Evolutionary conservation across 2,888 invertebrate genomes (phyloP).

Genomic region (Stenurella melanura): DNA sequence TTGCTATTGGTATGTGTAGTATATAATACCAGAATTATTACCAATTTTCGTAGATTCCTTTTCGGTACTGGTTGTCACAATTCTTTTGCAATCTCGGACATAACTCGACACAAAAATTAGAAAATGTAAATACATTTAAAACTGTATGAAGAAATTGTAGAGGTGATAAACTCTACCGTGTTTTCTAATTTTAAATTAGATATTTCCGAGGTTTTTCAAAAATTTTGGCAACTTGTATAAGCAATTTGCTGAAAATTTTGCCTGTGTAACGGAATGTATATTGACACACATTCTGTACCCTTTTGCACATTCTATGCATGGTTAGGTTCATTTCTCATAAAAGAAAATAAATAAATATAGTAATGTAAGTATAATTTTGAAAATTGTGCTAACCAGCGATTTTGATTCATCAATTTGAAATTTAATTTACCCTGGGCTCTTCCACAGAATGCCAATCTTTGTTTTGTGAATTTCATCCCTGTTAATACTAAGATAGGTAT

Average conservation of each 20-base stretch:
- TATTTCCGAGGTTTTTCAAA: conserved; percentile 21
- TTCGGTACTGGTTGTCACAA: conserved; percentile 47
- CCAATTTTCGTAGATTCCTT: conserved; percentile 43
- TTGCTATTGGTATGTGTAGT: conserved; percentile 64
- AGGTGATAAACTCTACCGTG: neutral
- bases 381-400: conserved; percentile 37
- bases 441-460: conserved; percentile 36
- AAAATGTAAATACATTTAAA: neutral
- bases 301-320: conserved; percentile 73
- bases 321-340: conserved; percentile 63
- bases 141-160: neutral
- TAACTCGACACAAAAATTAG: conserved; percentile 36
- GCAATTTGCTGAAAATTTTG: conserved; percentile 64
- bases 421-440: conserved; percentile 37
- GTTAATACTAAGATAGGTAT: conserved; percentile 9
- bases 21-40: conserved; percentile 40
- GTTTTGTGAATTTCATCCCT: conserved; percentile 31
- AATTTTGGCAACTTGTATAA: conserved; percentile 46
- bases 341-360: conserved; percentile 47
- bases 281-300: conserved; percentile 72
- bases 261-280: conserved; percentile 70
- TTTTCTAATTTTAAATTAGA: conserved; percentile 32
- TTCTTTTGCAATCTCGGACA: conserved; percentile 40
- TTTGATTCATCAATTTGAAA: conserved; percentile 14
- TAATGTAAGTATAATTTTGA: conserved; percentile 46